Evolutionary conservation across 1,140 invertebrate genomes (phyloP).

Genomic region (Copidosoma floridanum): DNA sequence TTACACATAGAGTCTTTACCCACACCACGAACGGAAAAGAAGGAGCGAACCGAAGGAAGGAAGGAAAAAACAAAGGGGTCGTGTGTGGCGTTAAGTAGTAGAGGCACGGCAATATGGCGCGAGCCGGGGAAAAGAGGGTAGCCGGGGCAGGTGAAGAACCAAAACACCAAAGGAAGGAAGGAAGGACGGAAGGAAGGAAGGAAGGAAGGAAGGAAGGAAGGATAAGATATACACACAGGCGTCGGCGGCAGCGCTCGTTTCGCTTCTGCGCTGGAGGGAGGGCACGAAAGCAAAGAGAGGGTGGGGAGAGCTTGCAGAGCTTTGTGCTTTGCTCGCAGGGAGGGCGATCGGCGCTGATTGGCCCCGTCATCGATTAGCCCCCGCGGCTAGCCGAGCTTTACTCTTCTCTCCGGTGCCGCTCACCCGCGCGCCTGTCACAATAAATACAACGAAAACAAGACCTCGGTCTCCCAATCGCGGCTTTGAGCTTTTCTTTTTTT

Average conservation of each 20-base stretch:
- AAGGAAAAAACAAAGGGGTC: constrained; percentile 3
- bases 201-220: constrained; percentile 32
- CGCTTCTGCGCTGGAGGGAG: not conserved
- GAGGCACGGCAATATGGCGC: constrained; percentile 7
- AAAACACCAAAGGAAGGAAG: constrained; percentile 9
- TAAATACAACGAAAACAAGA: too few species aligned
- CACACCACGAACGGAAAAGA: too few species aligned
- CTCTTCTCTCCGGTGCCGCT: not conserved
- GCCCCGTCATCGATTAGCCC: not conserved
- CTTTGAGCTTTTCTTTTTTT: too few species aligned
- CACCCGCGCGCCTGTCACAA: too few species aligned
- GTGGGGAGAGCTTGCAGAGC: not conserved
- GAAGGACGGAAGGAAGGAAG: constrained; percentile 15
- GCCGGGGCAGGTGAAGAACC: constrained; percentile 6
- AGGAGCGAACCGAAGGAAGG: too few species aligned
- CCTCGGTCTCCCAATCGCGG: too few species aligned
- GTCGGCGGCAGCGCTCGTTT: constrained; percentile 7
- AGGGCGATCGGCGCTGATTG: constrained; percentile 16
- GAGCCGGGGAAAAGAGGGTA: not conserved
- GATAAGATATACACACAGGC: constrained; percentile 33
- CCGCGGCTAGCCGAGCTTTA: not conserved
- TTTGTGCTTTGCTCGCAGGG: too few species aligned
- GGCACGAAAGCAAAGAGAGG: not conserved
- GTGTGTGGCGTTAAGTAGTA: not conserved
- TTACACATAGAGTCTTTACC: too few species aligned